A percentile compares a stretch with the other conserved stretches of the same genome.
Evolutionary conservation across 2,113 vertebrate species (phyloP).

Genomic region (Pachypanchax playfairii): DNA sequence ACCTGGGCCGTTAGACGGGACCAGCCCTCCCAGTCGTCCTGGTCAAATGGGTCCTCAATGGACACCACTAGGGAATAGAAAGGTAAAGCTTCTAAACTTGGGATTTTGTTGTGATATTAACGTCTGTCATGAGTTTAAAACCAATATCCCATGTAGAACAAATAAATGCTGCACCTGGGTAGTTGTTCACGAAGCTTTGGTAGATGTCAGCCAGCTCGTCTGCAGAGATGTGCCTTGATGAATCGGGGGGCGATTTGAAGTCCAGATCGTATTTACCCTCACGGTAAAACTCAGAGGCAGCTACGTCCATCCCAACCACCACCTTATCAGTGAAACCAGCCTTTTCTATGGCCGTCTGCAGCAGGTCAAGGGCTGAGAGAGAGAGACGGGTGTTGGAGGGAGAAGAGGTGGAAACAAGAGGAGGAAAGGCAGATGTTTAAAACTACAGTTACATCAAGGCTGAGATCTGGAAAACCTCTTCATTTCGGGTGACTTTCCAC

Average conservation of each 20-base stretch:
- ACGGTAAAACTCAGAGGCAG: conserved; percentile 92
- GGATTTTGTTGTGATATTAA: too few species aligned
- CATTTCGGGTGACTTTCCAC: neutral
- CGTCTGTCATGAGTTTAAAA: too few species aligned
- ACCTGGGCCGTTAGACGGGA: conserved; percentile 89
- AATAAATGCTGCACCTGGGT: conserved; percentile 84
- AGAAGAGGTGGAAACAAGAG: neutral
- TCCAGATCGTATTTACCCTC: conserved; percentile 95
- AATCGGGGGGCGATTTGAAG: conserved; percentile 91
- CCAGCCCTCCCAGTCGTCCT: conserved; percentile 97
- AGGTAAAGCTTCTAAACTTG: neutral
- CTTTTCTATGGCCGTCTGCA: conserved; percentile 94
- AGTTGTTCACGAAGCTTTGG: conserved; percentile 93
- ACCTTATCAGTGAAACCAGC: conserved; percentile 94
- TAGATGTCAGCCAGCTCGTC: conserved; percentile 93
- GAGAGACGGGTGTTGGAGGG: neutral
- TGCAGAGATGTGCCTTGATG: conserved; percentile 86
- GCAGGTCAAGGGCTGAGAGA: conserved; percentile 89
- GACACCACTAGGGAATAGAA: conserved; percentile 86
- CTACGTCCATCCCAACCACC: conserved; percentile 95
- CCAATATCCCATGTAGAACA: too few species aligned
- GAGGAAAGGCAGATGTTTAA: too few species aligned
- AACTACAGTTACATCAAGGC: neutral
- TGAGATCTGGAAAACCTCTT: neutral
- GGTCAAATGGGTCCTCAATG: conserved; percentile 96